Conservation (phyloP, 2,797 vertebrate species). For the Pogoniulus pusillus region DNA sequence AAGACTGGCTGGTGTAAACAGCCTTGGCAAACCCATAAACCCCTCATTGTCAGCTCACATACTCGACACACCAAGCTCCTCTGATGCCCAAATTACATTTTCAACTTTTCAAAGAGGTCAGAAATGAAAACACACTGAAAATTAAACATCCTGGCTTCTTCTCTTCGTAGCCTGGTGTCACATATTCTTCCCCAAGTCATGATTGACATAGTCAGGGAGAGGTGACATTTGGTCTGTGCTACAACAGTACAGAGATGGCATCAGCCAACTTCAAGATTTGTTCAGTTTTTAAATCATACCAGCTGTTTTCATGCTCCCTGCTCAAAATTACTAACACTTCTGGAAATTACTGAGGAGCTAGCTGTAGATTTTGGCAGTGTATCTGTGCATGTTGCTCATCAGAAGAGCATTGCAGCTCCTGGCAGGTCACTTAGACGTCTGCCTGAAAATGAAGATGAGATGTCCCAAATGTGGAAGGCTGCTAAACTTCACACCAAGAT, state of each 20-base stretch:
- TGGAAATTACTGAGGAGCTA: constrained; percentile 22
- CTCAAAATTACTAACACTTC: constrained; percentile 19
- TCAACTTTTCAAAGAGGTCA: constrained; percentile 16
- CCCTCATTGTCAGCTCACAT: neutral
- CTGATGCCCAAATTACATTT: constrained; percentile 14
- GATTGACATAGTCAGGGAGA: neutral
- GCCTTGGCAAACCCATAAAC: neutral
- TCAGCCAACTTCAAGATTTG: constrained; percentile 55
- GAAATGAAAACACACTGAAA: neutral
- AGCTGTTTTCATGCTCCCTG: constrained; percentile 11
- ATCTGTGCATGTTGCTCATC: neutral
- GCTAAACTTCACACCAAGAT: constrained; percentile 34
- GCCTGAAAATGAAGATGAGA: constrained; percentile 43
- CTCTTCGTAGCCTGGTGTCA: neutral
- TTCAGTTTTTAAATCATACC: constrained; percentile 22
- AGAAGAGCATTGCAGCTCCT: constrained; percentile 13
- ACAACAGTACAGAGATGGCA: neutral
- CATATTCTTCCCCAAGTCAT: neutral
- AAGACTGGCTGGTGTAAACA: neutral
- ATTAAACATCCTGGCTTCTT: constrained; percentile 14
- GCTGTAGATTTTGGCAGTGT: neutral
- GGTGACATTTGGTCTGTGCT: neutral
- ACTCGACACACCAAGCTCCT: neutral
- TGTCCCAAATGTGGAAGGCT: neutral
- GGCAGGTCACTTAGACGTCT: constrained; percentile 27